phyloP scores from a whole-genome alignment of 2,113 vertebrate genomes.

The Prunella fulvescens region DNA sequence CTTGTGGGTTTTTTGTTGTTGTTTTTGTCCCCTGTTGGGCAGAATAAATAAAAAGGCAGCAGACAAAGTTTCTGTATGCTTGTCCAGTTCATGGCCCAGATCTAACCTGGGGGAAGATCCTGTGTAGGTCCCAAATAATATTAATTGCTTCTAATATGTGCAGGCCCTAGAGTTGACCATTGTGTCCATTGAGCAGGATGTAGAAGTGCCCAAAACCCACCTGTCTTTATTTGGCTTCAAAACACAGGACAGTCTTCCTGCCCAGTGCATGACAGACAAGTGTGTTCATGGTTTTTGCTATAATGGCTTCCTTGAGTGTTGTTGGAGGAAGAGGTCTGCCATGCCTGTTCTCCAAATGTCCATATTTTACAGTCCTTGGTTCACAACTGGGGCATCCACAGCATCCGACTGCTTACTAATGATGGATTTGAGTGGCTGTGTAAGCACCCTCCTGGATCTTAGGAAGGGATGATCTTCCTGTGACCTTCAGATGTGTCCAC shows the following conservation, averaged over 20 bases:
- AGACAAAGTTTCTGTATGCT: not conserved
- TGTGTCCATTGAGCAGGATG: fast-evolving
- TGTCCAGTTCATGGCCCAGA: not conserved
- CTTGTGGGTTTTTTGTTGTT: not conserved
- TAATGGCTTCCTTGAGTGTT: not conserved
- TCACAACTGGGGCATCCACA: not conserved
- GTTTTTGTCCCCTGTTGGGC: not conserved
- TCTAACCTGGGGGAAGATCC: not conserved
- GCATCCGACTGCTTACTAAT: not conserved
- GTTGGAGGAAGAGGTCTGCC: not conserved
- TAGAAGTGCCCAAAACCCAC: not conserved
- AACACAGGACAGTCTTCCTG: not conserved
- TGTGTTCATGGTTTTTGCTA: not conserved
- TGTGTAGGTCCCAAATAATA: not conserved
- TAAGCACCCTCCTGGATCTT: not conserved
- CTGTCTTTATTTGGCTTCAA: not conserved
- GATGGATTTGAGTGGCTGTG: not conserved
- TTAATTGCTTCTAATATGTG: not conserved
- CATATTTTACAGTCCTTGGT: fast-evolving
- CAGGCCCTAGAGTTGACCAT: not conserved
- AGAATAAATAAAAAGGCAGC: not conserved
- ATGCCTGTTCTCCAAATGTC: not conserved
- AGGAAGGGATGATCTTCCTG: not conserved
- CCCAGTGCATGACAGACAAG: fast-evolving
- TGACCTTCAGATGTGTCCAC: not conserved